These are phyloP conservation scores for Spheniscus humboldti DNA, from an alignment of 2,797 vertebrate genomes.

Conservation along the genomic window DNA sequence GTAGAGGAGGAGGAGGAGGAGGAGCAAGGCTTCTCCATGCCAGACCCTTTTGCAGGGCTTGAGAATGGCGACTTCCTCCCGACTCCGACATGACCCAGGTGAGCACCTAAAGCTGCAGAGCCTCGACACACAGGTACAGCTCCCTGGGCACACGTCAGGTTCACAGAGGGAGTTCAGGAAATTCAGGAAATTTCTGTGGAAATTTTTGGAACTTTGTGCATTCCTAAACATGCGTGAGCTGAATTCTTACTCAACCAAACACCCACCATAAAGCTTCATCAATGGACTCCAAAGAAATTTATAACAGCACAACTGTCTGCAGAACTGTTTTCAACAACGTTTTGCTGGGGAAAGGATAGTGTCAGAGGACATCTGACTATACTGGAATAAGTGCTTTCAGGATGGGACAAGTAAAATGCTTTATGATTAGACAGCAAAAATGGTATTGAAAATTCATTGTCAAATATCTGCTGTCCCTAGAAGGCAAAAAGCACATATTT, in stretches of 20 bases:
- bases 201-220: neutral
- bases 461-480: neutral
- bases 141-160: neutral
- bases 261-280: neutral
- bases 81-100: neutral
- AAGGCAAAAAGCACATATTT: neutral
- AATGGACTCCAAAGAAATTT: neutral
- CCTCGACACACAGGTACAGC: accelerated
- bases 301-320: neutral
- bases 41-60: neutral
- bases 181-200: neutral
- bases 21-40: neutral
- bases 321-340: neutral
- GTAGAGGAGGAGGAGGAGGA: neutral
- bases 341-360: neutral
- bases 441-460: neutral
- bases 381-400: neutral
- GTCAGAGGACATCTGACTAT: neutral
- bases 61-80: neutral
- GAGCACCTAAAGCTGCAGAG: neutral
- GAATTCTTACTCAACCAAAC: neutral
- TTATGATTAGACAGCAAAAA: neutral
- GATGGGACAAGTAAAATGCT: neutral
- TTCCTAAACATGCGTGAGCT: neutral
- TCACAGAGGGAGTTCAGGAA: neutral